Conservation (phyloP, 2,797 vertebrate species). For the Clarias pachynema region DNA sequence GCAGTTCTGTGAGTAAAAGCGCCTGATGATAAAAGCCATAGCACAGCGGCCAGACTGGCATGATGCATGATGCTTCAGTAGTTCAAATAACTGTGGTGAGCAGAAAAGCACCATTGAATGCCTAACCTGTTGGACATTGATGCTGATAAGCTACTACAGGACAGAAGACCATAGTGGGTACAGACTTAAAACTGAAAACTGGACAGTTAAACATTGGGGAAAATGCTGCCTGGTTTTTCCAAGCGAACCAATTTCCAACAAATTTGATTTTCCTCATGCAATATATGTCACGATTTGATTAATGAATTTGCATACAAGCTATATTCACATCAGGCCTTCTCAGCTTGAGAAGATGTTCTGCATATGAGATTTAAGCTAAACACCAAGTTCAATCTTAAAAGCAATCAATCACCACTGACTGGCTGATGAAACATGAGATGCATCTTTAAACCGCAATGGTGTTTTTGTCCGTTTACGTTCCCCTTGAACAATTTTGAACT, state of each 20-base stretch:
- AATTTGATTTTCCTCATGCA: not conserved
- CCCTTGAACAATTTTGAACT: not conserved
- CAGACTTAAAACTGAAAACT: not conserved
- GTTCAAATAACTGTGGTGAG: not conserved
- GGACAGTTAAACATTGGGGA: too few species aligned
- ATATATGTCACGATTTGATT: not conserved
- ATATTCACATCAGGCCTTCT: not conserved
- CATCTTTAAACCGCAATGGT: not conserved
- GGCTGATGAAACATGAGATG: not conserved
- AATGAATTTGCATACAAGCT: not conserved
- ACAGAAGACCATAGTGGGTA: not conserved
- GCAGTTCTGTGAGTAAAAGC: not conserved
- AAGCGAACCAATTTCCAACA: not conserved
- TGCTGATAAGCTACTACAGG: not conserved
- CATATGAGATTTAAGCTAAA: not conserved
- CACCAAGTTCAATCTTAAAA: not conserved
- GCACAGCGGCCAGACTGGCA: not conserved
- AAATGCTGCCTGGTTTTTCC: not conserved
- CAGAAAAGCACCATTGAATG: not conserved
- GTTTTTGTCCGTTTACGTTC: not conserved
- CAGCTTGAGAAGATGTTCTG: not conserved
- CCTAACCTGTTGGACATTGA: not conserved
- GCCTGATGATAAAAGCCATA: not conserved
- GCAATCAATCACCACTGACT: not conserved
- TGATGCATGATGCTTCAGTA: too few species aligned